Evolutionary conservation across 2,888 invertebrate genomes (phyloP).

Genomic region (Ormyrus thymus): DNA sequence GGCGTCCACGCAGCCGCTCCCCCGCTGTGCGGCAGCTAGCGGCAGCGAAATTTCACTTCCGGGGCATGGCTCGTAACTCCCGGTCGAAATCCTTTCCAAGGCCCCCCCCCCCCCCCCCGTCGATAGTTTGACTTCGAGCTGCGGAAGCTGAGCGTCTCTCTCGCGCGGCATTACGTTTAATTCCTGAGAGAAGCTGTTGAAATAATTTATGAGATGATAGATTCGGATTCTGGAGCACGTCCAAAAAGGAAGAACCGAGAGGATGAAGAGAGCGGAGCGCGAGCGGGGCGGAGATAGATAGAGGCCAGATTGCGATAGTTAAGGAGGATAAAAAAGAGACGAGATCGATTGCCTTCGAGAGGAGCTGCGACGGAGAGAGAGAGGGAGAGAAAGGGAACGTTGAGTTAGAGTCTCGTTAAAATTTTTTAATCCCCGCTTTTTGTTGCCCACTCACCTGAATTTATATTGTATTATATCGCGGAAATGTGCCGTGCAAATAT

Average conservation of each 20-base stretch:
- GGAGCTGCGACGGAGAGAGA: neutral
- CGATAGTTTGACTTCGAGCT: neutral
- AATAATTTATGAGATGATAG: slow-evolving; percentile 69
- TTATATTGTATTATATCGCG: no score
- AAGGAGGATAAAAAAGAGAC: slow-evolving; percentile 11
- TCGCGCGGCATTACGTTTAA: slow-evolving; percentile 56
- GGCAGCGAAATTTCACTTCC: slow-evolving; percentile 13
- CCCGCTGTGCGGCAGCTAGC: neutral
- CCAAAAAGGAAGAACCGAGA: slow-evolving; percentile 57
- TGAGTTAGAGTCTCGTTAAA: slow-evolving; percentile 2
- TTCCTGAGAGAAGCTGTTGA: slow-evolving; percentile 58
- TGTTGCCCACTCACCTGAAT: neutral
- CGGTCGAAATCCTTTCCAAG: slow-evolving; percentile 29
- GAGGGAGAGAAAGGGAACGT: no score
- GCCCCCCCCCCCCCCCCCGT: neutral
- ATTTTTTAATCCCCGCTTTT: slow-evolving; percentile 8
- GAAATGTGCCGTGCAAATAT: no score
- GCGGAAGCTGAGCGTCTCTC: slow-evolving; percentile 1
- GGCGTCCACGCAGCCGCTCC: slow-evolving; percentile 1
- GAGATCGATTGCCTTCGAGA: slow-evolving; percentile 26
- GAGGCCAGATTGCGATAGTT: slow-evolving; percentile 44
- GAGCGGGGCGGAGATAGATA: slow-evolving; percentile 18
- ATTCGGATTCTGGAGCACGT: slow-evolving; percentile 65
- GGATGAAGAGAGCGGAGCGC: slow-evolving; percentile 46
- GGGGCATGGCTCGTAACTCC: slow-evolving; percentile 26